Evolutionary conservation across 2,888 invertebrate genomes (phyloP), one percentile per base, ranked within the genome.

Genomic region (Melangyna quadrimaculata): DNA sequence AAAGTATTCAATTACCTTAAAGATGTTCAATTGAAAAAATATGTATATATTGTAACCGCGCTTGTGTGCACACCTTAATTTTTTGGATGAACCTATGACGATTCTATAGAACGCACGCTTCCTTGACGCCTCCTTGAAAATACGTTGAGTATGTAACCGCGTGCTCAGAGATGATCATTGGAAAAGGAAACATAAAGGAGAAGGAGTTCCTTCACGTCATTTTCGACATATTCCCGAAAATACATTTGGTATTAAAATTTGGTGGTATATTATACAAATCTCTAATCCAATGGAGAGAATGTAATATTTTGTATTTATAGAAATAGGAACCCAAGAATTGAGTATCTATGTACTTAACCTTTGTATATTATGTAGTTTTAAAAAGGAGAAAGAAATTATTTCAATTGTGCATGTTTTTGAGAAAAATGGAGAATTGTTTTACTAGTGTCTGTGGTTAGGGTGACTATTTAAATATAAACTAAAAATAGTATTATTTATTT

Each of bases 51-150:
- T 37, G 3, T 40, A 73, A 73, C 72, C 67, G 79, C 79, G 61
- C 69, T 51, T 48, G 40, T 48, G 67, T 61, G 32, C 63, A 70
- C 81, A 81, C 71, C 71, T 77, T 51, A 32, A 27, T 12, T 14
- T n/a, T 63, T 27, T 10, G 32, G 8, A 17, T 43, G 17, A 43
- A 9, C 8, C 8, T 43, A 48, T 10, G 48, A 63, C 55, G 22
- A 22, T 45, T 45, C 19, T 45, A 9, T 40, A 35, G 27, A 61
- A 37, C 55, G 45, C 75, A 79, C 84, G 69, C 59, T 75, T 74
- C 72, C 67, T 79, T 84, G 72, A 84, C 84, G 75, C 75, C 84
- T 79, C 71, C 79, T 84, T 84, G 65, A 84, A 72, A 67, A 75
- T 83, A 22, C 40, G 3, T 43, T 35, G 29, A 79, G 22, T 17